A percentile compares a stretch with the other conserved stretches of the same genome.
Evolutionary conservation across 37 sponge, comb jelly and placozoan species (phyloP).

Genomic region (Bolinopsis microptera): DNA sequence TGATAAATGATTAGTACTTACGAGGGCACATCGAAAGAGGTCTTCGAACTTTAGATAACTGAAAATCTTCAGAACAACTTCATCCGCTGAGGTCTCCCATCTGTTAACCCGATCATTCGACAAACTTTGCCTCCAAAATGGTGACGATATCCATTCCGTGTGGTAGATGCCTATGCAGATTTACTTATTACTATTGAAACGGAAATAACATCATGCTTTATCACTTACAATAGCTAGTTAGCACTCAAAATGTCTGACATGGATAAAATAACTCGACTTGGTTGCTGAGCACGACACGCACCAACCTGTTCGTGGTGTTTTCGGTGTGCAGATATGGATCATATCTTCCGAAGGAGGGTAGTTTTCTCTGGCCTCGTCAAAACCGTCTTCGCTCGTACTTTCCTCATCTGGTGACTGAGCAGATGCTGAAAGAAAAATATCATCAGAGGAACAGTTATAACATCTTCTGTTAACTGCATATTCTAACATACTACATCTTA

Average conservation of each 20-base stretch:
- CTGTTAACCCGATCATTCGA: constrained; percentile 26
- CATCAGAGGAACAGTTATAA: too few species aligned
- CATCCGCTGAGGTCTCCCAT: constrained; percentile 10
- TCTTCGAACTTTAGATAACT: constrained; percentile 61
- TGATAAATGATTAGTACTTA: too few species aligned
- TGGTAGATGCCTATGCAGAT: constrained; percentile 44
- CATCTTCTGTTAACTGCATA: neutral
- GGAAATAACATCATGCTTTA: neutral
- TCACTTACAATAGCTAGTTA: neutral
- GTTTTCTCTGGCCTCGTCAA: constrained; percentile 11
- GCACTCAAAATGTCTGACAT: too few species aligned
- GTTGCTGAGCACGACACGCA: too few species aligned
- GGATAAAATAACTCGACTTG: too few species aligned
- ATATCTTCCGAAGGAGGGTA: neutral
- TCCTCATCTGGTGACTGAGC: constrained; percentile 18
- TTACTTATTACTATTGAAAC: neutral
- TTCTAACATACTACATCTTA: too few species aligned
- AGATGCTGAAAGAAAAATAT: neutral
- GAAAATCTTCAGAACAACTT: constrained; percentile 46
- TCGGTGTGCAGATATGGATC: neutral
- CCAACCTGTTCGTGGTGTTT: constrained; percentile 35
- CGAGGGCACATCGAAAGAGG: constrained; percentile 46
- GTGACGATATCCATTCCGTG: constrained; percentile 61
- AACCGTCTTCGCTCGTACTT: constrained; percentile 12
- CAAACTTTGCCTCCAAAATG: constrained; percentile 27